These are phyloP conservation scores for Asbolus verrucosus DNA, from an alignment of 1,140 invertebrate species.

Conservation along the genomic window DNA sequence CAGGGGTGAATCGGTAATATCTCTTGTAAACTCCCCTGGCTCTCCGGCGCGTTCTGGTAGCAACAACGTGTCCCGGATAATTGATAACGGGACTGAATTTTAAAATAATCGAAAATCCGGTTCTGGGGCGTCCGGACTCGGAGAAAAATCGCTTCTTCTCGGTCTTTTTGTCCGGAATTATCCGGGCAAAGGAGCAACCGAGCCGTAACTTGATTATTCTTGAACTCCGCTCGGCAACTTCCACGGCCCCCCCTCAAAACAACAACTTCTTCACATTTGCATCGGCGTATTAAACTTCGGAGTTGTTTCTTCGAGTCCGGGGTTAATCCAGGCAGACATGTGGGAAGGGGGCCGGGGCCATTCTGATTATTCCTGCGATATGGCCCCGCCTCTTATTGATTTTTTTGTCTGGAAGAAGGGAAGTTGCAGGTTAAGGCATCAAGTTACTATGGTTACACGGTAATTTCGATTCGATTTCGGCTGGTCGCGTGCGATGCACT, in stretches of 20 bases:
- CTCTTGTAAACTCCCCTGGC: too few species aligned
- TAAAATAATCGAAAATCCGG: too few species aligned
- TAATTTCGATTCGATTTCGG: conserved; percentile 20
- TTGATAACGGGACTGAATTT: too few species aligned
- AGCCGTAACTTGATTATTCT: conserved; percentile 23
- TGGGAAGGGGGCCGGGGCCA: conserved; percentile 10
- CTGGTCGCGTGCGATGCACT: background rate
- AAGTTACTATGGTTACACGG: conserved; percentile 35
- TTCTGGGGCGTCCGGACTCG: too few species aligned
- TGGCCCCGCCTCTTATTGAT: conserved; percentile 12
- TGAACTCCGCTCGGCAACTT: background rate
- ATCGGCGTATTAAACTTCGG: conserved; percentile 29
- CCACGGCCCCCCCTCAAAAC: too few species aligned
- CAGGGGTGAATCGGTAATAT: too few species aligned
- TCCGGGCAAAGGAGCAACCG: conserved; percentile 6
- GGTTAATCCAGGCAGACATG: conserved; percentile 17
- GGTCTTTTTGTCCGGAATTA: background rate
- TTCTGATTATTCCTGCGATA: conserved; percentile 30
- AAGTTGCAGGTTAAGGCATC: conserved; percentile 8
- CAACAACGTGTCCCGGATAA: too few species aligned
- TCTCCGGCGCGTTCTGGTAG: too few species aligned
- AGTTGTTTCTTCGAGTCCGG: conserved; percentile 11
- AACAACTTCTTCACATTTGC: background rate
- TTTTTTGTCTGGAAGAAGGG: conserved; percentile 44
- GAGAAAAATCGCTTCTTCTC: conserved; percentile 12